Evolutionary conservation across 2,888 invertebrate species (phyloP).

Genomic region (Sipha maydis): DNA sequence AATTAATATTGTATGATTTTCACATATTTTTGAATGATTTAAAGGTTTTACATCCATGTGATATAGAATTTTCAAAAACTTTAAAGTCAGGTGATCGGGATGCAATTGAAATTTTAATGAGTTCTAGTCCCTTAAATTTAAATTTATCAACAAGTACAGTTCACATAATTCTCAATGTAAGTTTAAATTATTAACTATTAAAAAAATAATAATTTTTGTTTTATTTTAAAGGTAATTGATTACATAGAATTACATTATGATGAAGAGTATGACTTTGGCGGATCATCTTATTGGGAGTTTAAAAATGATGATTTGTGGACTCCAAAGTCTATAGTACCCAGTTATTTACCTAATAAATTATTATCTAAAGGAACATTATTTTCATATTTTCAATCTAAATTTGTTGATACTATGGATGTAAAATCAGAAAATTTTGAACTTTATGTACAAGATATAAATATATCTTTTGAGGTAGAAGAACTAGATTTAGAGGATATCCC

Average conservation of each 20-base stretch:
- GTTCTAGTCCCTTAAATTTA: conserved; percentile 76
- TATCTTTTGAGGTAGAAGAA: conserved; percentile 54
- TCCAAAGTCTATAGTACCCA: conserved; percentile 73
- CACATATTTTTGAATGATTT: background rate
- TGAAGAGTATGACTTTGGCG: conserved; percentile 39
- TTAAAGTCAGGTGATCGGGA: conserved; percentile 76
- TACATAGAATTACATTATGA: conserved; percentile 47
- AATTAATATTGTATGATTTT: background rate
- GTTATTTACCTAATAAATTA: conserved; percentile 23
- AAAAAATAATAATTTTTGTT: conserved; percentile 8
- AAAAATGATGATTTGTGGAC: conserved; percentile 77
- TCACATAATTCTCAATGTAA: conserved; percentile 72
- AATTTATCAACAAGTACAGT: conserved; percentile 80
- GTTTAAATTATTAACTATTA: conserved; percentile 7
- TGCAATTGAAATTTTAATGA: conserved; percentile 72
- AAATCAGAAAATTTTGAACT: conserved; percentile 56
- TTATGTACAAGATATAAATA: conserved; percentile 50
- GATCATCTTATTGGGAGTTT: conserved; percentile 63
- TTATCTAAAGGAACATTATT: conserved; percentile 13
- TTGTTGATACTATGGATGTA: conserved; percentile 39
- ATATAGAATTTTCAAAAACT: conserved; percentile 75
- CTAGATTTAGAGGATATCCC: conserved; percentile 71
- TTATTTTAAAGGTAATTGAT: conserved; percentile 32
- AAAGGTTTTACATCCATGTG: conserved; percentile 75
- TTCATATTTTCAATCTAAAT: conserved; percentile 36